Base-by-base conservation (phyloP, 1,140 invertebrate species). In the Bicyclus anynana region DNA sequence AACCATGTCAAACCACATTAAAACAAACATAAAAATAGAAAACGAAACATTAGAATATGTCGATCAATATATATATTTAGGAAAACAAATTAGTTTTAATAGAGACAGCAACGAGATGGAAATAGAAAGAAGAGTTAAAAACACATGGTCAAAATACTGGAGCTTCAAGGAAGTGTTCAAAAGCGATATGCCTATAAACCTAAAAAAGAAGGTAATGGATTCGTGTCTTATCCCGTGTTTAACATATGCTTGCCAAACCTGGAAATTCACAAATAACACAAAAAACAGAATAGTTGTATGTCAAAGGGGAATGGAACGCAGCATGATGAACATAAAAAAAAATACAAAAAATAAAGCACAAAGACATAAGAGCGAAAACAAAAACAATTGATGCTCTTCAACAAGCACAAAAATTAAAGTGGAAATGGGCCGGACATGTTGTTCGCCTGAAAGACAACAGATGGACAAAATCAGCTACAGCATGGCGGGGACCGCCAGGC, bases 131-230 rank as follows among this genome's bases (percentile, higher is more conserved):
- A 44, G 56, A 33, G 23, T 42, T 3, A 54, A 55, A 55, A 37
- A 18, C 0, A 53, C 59, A 12, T 65, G 63, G 49, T 62, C 59
- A 13, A 66, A 62, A 57, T 60, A 58, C 16, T 66, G 47, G 58
- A 57, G 33, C n/a, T 13, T 42, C 1, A 63, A 44, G n/a, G 44
- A 63, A 53, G 40, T 56, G 9, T 58, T 58, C 20, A 55, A 64
- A 47, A 52, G 44, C 5, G 55, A 59, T 17, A 33, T 64, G 12
- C 52, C 47, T 35, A 37, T 53, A 48, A 16, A 46, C 6, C 0
- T 54, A 18, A 62, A 53, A 50, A 48, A 21, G 2, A 55, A 47
- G 38, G 37, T 21, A 2, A 52, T 52, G 56, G 18, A 46, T 18
- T 20, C 40, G 18, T 35, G 38, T 13, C 47, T 58, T 47, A 12